Conservation (phyloP, 2,888 invertebrate species). For the Rhaphigaster nebulosa region DNA sequence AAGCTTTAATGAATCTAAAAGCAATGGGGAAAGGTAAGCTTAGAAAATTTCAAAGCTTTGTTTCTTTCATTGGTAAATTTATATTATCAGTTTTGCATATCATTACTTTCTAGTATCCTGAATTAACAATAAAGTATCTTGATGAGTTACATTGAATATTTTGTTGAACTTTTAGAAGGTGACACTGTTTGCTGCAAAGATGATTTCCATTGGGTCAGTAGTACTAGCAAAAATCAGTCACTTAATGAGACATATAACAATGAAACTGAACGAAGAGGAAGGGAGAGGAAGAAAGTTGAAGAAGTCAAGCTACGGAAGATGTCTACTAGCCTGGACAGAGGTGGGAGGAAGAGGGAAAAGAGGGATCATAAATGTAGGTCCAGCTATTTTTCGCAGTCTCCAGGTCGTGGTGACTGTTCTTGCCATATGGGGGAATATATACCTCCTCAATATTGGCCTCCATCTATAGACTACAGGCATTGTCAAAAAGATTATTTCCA, state of each 20-base stretch:
- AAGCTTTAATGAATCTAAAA: conserved; percentile 10
- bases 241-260: conserved; percentile 11
- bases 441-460: conserved; percentile 70
- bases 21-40: conserved; percentile 45
- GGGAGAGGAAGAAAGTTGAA: conserved; percentile 54
- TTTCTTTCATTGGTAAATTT: not conserved
- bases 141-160: conserved; percentile 36
- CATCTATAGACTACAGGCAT: conserved; percentile 71
- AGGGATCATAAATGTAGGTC: conserved; percentile 78
- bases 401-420: conserved; percentile 64
- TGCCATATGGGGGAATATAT: conserved; percentile 62
- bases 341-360: conserved; percentile 71
- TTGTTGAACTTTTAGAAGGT: conserved; percentile 68
- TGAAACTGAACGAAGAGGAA: conserved; percentile 54
- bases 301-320: conserved; percentile 61
- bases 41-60: not conserved
- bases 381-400: conserved; percentile 67
- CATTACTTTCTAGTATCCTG: conserved; percentile 39
- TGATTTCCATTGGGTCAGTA: conserved; percentile 78
- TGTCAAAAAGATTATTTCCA: conserved; percentile 71
- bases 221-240: conserved; percentile 9
- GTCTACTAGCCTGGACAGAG: conserved; percentile 73
- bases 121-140: not conserved
- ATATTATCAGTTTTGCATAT: not conserved
- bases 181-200: conserved; percentile 77